Evolutionary conservation across 2,797 vertebrate species (phyloP).

Genomic region (Clamator glandarius): DNA sequence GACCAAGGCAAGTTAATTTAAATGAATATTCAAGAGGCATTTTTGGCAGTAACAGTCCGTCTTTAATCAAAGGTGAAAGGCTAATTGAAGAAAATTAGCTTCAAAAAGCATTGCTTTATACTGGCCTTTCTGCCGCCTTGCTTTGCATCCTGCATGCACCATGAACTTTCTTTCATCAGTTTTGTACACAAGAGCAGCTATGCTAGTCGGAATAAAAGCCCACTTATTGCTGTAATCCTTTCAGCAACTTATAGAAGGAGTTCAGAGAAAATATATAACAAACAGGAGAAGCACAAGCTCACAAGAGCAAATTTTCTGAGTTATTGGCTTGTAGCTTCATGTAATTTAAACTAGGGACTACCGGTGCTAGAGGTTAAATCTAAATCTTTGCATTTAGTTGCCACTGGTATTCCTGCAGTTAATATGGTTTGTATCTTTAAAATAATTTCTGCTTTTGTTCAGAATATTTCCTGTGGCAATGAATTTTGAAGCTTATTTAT

Average conservation of each 20-base stretch:
- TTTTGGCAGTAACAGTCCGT: not conserved
- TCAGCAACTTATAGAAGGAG: not conserved
- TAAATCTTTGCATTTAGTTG: not conserved
- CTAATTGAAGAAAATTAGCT: conserved; percentile 23
- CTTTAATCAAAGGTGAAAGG: conserved; percentile 41
- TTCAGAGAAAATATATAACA: not conserved
- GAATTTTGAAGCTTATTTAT: not conserved
- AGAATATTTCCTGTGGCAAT: not conserved
- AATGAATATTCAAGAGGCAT: conserved; percentile 47
- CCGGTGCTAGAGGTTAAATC: not conserved
- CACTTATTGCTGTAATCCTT: not conserved
- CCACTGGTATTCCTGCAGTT: not conserved
- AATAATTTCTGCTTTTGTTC: not conserved
- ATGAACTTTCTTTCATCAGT: not conserved
- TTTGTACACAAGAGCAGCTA: not conserved
- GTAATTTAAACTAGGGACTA: not conserved
- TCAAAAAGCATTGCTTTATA: not conserved
- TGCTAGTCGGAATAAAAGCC: not conserved
- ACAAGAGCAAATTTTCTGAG: not conserved
- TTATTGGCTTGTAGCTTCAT: not conserved
- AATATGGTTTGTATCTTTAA: not conserved
- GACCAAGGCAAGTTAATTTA: not conserved
- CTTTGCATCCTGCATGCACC: not conserved
- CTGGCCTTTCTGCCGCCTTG: not conserved
- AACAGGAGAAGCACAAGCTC: not conserved